Evolutionary conservation across 2,888 invertebrate species (phyloP).

Genomic region (Arrhopalites spinosus): DNA sequence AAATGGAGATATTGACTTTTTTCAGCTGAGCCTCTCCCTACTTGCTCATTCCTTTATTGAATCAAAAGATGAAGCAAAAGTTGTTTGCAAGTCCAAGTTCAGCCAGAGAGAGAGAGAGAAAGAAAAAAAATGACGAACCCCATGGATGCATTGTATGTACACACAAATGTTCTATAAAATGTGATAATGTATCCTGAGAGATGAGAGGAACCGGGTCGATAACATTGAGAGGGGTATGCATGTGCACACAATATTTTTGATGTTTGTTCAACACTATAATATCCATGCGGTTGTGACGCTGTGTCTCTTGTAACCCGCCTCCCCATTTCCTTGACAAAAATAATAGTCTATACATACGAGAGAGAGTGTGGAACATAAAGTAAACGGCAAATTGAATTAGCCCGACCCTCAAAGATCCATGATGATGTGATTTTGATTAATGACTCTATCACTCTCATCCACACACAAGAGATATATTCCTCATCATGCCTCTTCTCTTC

Average conservation of each 20-base stretch:
- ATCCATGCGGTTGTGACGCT: neutral
- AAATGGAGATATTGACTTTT: slow-evolving; percentile 26
- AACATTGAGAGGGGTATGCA: neutral
- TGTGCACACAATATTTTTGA: neutral
- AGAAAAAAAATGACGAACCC: neutral
- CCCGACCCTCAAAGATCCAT: slow-evolving; percentile 26
- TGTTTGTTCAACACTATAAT: neutral
- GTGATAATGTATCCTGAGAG: too few relatives aligned
- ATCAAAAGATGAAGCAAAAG: slow-evolving; percentile 18
- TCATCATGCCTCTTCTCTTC: slow-evolving; percentile 22
- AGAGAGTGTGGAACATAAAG: too few relatives aligned
- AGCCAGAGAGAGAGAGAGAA: neutral
- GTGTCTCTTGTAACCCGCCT: neutral
- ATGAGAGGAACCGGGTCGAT: too few relatives aligned
- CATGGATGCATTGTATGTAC: neutral
- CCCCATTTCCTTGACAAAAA: slow-evolving; percentile 4
- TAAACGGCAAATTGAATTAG: slow-evolving; percentile 31
- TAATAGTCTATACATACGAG: neutral
- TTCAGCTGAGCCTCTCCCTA: slow-evolving; percentile 1
- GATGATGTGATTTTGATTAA: slow-evolving; percentile 50
- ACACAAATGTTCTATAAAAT: neutral
- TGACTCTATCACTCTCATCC: slow-evolving; percentile 55
- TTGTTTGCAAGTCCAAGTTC: slow-evolving; percentile 7
- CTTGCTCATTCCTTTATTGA: slow-evolving; percentile 19
- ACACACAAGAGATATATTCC: slow-evolving; percentile 36